Conservation (phyloP, 2,797 vertebrate species). For the Cuniculus paca region DNA sequence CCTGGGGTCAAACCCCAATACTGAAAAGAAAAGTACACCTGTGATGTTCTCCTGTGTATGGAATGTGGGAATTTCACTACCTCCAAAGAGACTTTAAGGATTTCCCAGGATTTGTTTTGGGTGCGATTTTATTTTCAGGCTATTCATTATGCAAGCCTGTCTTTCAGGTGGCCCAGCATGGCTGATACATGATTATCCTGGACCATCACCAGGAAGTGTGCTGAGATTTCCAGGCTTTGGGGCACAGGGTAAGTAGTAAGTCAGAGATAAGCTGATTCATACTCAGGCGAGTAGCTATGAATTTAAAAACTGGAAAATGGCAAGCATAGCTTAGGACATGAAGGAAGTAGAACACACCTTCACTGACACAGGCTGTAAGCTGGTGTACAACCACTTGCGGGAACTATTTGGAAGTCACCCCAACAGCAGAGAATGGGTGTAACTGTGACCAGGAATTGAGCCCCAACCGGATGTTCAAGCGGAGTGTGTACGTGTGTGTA, state of each 20-base stretch:
- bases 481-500: neutral
- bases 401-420: neutral
- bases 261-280: neutral
- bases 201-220: neutral
- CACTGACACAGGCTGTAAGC: neutral
- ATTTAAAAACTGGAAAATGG: neutral
- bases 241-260: neutral
- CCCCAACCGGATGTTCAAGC: neutral
- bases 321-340: neutral
- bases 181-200: neutral
- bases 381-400: neutral
- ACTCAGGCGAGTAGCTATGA: neutral
- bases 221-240: neutral
- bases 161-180: neutral
- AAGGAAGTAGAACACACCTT: neutral
- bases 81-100: neutral
- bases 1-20: neutral
- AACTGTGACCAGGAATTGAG: neutral
- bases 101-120: neutral
- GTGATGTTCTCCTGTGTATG: neutral
- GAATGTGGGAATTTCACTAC: neutral
- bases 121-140: neutral
- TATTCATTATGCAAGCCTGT: neutral
- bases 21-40: neutral
- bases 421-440: neutral